These are phyloP conservation scores for Anisognathus igniventris DNA, from an alignment of 2,797 vertebrate species.

Conservation along the genomic window DNA sequence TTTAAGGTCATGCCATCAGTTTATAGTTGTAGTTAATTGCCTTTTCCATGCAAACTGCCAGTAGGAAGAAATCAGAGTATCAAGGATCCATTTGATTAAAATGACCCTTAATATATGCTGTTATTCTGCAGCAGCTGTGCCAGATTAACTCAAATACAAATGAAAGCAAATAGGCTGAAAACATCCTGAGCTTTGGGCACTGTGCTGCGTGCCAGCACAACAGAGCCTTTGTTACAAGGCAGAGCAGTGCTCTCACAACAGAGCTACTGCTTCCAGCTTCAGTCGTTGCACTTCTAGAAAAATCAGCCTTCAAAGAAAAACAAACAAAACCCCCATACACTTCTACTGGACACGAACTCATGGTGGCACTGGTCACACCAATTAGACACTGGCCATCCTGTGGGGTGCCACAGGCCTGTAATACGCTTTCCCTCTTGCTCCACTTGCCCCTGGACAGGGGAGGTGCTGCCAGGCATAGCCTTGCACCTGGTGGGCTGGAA, in stretches of 20 bases:
- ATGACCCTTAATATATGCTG: neutral
- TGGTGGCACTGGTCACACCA: neutral
- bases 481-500: neutral
- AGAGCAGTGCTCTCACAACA: neutral
- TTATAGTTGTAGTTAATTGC: neutral
- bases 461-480: neutral
- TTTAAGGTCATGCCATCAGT: neutral
- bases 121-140: neutral
- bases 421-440: neutral
- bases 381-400: neutral
- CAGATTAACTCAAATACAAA: slow-evolving; percentile 9
- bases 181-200: slow-evolving; percentile 17
- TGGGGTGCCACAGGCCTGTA: neutral
- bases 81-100: slow-evolving; percentile 4
- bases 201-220: neutral
- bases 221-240: slow-evolving; percentile 32
- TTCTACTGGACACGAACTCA: neutral
- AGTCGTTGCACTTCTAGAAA: neutral
- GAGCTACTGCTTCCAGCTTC: slow-evolving; percentile 16
- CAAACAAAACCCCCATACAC: neutral
- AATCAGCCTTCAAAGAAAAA: neutral
- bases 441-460: neutral
- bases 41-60: neutral
- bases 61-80: neutral
- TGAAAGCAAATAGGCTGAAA: slow-evolving; percentile 43